phyloP scores from a whole-genome alignment of 2,888 invertebrate species.

The Mechanitis mazaeus region DNA sequence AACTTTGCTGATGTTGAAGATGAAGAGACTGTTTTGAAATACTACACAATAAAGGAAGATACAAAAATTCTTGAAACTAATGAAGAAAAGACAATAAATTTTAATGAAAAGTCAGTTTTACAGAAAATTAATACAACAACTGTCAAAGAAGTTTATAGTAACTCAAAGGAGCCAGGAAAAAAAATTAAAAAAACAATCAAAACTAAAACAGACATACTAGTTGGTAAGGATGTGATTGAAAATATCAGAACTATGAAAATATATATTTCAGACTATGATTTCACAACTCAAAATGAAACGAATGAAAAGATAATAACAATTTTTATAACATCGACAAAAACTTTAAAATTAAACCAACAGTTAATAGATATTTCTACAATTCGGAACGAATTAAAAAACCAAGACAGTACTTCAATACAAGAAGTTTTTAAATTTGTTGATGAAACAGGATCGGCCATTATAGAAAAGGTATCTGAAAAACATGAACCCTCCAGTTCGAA shows the following conservation, averaged over 20 bases:
- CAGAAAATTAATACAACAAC: conserved; percentile 18
- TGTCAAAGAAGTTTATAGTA: conserved; percentile 23
- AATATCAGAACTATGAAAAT: conserved; percentile 15
- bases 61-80: conserved; percentile 18
- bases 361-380: conserved; percentile 14
- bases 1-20: conserved; percentile 31
- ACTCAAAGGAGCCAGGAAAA: conserved; percentile 16
- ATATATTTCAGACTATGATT: conserved; percentile 25
- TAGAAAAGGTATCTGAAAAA: not conserved
- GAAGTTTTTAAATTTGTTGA: not conserved
- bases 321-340: conserved; percentile 21
- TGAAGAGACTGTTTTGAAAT: conserved; percentile 23
- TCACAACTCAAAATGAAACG: conserved; percentile 15
- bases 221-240: conserved; percentile 12
- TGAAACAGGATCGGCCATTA: conserved; percentile 13
- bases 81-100: conserved; percentile 16
- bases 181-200: conserved; percentile 17
- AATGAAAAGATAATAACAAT: conserved; percentile 26
- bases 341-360: not conserved
- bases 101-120: conserved; percentile 18
- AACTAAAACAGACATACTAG: conserved; percentile 13
- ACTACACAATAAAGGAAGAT: conserved; percentile 27
- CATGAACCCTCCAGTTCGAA: conserved; percentile 16
- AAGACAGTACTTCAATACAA: not conserved
- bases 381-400: conserved; percentile 14